phyloP scores from a whole-genome alignment of 2,888 invertebrate genomes.

The Acronicta alni region DNA sequence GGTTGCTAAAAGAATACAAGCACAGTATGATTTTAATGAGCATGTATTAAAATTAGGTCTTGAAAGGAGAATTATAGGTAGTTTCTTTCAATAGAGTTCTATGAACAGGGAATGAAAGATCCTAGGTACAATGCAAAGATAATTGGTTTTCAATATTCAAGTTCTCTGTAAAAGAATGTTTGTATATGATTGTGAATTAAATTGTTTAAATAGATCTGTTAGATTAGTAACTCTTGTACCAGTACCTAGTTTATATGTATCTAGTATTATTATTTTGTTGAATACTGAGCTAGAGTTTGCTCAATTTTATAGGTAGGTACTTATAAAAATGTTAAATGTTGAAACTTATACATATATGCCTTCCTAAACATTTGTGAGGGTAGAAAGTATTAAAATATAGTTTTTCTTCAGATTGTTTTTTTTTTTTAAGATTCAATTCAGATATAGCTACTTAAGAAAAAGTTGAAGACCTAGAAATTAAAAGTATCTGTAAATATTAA shows the following conservation, averaged over 20 bases:
- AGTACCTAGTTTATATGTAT: constrained; percentile 1
- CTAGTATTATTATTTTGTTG: constrained; percentile 13
- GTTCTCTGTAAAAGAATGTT: constrained; percentile 3
- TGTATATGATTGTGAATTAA: constrained; percentile 2
- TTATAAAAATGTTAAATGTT: background rate
- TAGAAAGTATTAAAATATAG: too few relatives aligned
- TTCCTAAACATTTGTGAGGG: too few relatives aligned
- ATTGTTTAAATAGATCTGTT: constrained; percentile 28
- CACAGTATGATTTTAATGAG: background rate
- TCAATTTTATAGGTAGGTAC: constrained; percentile 46
- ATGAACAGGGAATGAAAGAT: background rate
- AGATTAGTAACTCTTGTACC: constrained; percentile 10
- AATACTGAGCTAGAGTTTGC: constrained; percentile 25
- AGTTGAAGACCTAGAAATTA: too few relatives aligned
- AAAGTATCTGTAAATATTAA: too few relatives aligned
- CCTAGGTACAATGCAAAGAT: too few relatives aligned
- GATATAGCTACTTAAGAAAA: too few relatives aligned
- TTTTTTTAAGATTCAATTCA: too few relatives aligned
- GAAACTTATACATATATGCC: too few relatives aligned
- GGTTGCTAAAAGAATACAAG: background rate
- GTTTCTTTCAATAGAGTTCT: constrained; percentile 1
- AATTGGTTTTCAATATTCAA: constrained; percentile 4
- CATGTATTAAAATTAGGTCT: background rate
- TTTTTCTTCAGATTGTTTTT: too few relatives aligned
- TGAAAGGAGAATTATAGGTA: background rate